Base-by-base conservation (phyloP, 2,113 vertebrate genomes). In the Tilapia sparmanii region DNA sequence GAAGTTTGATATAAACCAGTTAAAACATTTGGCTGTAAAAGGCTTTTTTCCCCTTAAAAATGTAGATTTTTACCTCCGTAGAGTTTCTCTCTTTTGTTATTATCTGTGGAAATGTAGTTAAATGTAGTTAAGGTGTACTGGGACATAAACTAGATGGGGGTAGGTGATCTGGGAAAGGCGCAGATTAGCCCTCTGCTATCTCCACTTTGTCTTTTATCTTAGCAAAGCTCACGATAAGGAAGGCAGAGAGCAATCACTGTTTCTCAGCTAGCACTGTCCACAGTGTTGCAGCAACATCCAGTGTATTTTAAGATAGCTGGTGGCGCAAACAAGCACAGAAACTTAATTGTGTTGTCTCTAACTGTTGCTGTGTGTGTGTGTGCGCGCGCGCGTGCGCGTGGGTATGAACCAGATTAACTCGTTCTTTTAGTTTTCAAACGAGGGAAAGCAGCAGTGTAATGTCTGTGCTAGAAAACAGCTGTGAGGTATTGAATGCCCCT, bases 341-440 rank as follows among this genome's bases (percentile, higher is more conserved):
- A 31, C 42, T 1, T 71, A 9, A 71, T 40, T 76, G 24, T 29
- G 68, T 19, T 73, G 40, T 38, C 61, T 22, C 19, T n/a, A n/a
- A 63, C 38, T 73, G 40, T 16, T 76, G 26, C 10, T 19, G 4
- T 50, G 6, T 29, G 5, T 26, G 38, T 66, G 59, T 2, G 12
- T 1, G 63, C 1, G 59, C 0, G 59, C 0, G 33, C 0, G 61
- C 0, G 38, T 1, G n/a, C 11, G 35, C 22, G 35, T 0, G 66
- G 2, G 10, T 1, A 12, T 12, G 26, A 76, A 19, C 16, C 16
- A 11, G 16, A 76, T 50, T 29, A 50, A 31, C 24, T 31, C 26
- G 6, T 47, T 76, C 16, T 47, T 47, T 26, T 18, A 45, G 40
- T 73, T 73, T 45, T 47, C 24, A 47, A 73, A 73, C 24, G 3